phyloP scores from a whole-genome alignment of 2,888 invertebrate species.

The Pachydiplax longipennis region DNA sequence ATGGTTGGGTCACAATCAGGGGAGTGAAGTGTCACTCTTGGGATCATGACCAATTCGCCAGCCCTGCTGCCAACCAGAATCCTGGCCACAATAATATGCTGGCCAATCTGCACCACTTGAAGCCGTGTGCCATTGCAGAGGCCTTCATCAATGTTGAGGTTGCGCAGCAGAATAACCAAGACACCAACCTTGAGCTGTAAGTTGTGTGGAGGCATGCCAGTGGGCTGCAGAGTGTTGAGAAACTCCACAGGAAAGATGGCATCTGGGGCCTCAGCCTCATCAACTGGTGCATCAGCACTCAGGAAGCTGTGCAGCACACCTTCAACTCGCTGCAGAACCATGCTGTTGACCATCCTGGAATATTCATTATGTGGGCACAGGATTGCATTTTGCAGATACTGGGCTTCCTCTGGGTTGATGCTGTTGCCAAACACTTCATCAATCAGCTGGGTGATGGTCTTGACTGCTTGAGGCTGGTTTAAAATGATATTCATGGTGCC shows the following conservation, averaged over 20 bases:
- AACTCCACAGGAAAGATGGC: background rate
- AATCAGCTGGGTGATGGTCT: background rate
- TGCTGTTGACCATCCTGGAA: background rate
- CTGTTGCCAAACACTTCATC: background rate
- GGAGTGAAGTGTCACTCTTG: background rate
- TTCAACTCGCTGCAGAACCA: background rate
- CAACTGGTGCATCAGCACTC: background rate
- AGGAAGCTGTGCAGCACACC: background rate
- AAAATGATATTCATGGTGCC: background rate
- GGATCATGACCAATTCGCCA: background rate
- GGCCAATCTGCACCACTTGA: background rate
- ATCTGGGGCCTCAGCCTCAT: background rate
- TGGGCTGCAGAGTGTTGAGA: background rate
- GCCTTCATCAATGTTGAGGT: background rate
- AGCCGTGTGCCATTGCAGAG: too few species aligned
- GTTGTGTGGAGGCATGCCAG: background rate
- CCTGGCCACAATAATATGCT: background rate
- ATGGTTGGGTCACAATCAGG: too few species aligned
- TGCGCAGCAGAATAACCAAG: background rate
- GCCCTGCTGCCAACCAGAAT: background rate
- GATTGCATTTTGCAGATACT: background rate
- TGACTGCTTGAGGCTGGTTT: background rate
- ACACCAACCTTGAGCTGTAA: background rate
- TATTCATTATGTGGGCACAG: background rate
- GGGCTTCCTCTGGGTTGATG: background rate